Conservation (phyloP, 2,888 invertebrate genomes). For the Deladenus siricidicola region DNA sequence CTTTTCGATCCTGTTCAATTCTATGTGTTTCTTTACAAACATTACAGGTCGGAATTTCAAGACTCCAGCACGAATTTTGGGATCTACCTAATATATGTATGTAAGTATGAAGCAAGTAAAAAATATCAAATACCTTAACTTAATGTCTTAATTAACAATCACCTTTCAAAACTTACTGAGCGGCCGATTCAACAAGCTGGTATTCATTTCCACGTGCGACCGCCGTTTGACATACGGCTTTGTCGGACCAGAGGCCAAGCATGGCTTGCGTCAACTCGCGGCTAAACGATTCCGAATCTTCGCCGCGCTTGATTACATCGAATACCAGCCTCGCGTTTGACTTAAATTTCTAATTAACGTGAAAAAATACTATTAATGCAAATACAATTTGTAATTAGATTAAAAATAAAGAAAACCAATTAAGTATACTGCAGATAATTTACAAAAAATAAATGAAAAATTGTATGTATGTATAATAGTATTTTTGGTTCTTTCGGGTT, state of each 20-base stretch:
- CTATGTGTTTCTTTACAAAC: too few relatives aligned
- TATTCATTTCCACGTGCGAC: constrained; percentile 43
- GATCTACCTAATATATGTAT: too few relatives aligned
- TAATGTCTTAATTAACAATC: too few relatives aligned
- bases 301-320: constrained; percentile 46
- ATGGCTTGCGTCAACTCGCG: constrained; percentile 40
- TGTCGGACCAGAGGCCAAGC: constrained; percentile 38
- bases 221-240: constrained; percentile 31
- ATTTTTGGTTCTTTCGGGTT: too few relatives aligned
- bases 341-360: constrained; percentile 14
- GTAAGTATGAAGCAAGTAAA: too few relatives aligned
- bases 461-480: too few relatives aligned
- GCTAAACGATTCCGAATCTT: constrained; percentile 46
- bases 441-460: too few relatives aligned
- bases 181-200: constrained; percentile 47
- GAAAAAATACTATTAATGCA: background rate
- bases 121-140: too few relatives aligned
- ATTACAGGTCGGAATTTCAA: too few relatives aligned
- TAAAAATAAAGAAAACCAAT: background rate
- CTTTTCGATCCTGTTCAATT: too few relatives aligned
- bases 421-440: too few relatives aligned
- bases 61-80: too few relatives aligned
- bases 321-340: constrained; percentile 38
- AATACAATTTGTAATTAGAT: background rate
- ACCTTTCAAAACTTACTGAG: constrained; percentile 48